Evolutionary conservation across 2,888 invertebrate species (phyloP), one percentile per base, ranked within the genome.

Genomic region (Sarcophaga caerulescens): DNA sequence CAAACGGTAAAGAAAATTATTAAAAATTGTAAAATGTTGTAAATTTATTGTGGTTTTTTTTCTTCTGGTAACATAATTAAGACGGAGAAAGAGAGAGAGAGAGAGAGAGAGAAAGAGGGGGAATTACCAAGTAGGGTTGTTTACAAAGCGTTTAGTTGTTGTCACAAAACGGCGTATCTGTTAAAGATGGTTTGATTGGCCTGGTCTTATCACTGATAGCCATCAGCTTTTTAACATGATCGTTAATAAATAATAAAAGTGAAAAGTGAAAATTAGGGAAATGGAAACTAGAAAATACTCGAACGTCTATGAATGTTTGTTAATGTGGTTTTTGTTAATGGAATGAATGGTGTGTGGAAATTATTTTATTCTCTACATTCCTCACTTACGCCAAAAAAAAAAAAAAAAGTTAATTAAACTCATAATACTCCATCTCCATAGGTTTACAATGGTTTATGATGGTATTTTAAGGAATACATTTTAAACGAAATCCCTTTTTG

Each of bases 261-360:
- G 14, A 57, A 14, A 57, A 57, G 57, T 57, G n/a, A 57, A 57
- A 57, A 57, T 63, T 25, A 62, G 21, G 57, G 44, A 76, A 57
- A 57, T 77, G 25, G 57, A 66, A 69, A 73, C 65, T 71, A 35
- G 68, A 35, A 17, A 73, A 47, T 75, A 69, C 8, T 8, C 35
- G 35, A 35, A 35, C 35, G 35, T 35, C 35, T 35, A 35, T 35
- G 35, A 89, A 89, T 90, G 89, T 87, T 88, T 89, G 35, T 35
- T 35, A 35, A 35, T 35, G 35, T 35, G 35, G 35, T 35, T 35
- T 35, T 35, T 35, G 35, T 35, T 10, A 35, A 35, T 10, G 35
- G 35, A 35, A 35, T 35, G 35, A 35, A 35, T 35, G 35, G 35
- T 35, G 35, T 35, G 8, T 35, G 35, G 35, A 35, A 35, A 35